These are phyloP conservation scores for Bubo blakistoni DNA, from an alignment of 2,113 vertebrate genomes.

Conservation along the genomic window DNA sequence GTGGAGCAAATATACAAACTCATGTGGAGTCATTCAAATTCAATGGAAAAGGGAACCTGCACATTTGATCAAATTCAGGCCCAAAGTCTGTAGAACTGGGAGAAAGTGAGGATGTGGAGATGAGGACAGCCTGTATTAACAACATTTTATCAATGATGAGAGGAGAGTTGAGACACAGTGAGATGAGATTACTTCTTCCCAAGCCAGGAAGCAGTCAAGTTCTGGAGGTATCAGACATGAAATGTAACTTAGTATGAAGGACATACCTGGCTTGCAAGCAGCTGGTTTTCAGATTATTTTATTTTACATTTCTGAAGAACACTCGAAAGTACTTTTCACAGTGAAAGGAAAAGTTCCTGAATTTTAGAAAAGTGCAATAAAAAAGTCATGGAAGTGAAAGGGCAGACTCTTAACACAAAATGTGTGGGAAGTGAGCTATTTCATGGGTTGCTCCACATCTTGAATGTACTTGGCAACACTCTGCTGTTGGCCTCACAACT, in stretches of 20 bases:
- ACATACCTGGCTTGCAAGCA: not conserved
- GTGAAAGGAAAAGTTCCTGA: not conserved
- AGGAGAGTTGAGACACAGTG: not conserved
- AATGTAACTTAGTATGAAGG: not conserved
- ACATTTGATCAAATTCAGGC: not conserved
- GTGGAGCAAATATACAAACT: not conserved
- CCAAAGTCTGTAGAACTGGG: not conserved
- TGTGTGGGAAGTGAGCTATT: not conserved
- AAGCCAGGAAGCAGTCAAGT: not conserved
- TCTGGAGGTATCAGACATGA: not conserved
- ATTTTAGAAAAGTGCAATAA: not conserved
- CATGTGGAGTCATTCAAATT: not conserved
- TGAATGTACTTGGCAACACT: not conserved
- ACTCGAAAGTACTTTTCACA: not conserved
- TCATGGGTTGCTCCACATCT: not conserved
- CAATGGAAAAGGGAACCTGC: not conserved
- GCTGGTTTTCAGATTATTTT: not conserved
- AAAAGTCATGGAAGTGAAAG: not conserved
- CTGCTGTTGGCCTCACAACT: not conserved
- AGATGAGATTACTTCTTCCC: not conserved
- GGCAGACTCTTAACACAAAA: not conserved
- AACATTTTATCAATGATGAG: not conserved
- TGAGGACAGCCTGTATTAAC: not conserved
- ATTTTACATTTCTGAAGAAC: not conserved
- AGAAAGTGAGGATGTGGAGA: not conserved